Conservation (phyloP, 2,888 invertebrate species). For the Julus scanicus region DNA sequence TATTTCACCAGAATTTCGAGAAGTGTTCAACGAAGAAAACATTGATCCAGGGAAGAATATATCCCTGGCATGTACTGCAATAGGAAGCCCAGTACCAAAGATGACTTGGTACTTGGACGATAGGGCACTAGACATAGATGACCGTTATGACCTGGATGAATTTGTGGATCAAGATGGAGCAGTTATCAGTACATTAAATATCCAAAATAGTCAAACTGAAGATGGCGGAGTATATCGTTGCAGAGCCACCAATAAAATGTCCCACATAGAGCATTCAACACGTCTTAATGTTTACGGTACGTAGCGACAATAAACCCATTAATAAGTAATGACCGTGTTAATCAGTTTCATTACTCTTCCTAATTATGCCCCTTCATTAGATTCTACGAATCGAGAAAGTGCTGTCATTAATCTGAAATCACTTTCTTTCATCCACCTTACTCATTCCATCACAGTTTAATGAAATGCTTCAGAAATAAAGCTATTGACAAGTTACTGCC, state of each 20-base stretch:
- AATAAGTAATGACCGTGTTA: slow-evolving; percentile 21
- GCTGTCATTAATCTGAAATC: neutral
- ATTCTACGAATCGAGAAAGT: neutral
- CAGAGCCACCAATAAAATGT: slow-evolving; percentile 72
- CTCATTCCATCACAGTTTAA: neutral
- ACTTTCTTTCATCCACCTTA: neutral
- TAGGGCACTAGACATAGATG: slow-evolving; percentile 54
- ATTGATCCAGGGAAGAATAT: slow-evolving; percentile 90
- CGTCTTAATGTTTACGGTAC: slow-evolving; percentile 90
- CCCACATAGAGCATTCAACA: slow-evolving; percentile 85
- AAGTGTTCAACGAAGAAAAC: slow-evolving; percentile 88
- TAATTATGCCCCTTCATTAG: neutral
- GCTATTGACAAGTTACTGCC: no score
- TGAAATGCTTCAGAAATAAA: no score
- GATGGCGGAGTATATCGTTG: slow-evolving; percentile 93
- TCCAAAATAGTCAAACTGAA: slow-evolving; percentile 88
- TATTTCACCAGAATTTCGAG: slow-evolving; percentile 63
- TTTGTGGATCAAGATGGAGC: slow-evolving; percentile 70
- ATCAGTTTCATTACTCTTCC: neutral
- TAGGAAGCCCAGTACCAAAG: slow-evolving; percentile 94
- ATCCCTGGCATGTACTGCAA: slow-evolving; percentile 89
- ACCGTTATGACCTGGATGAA: slow-evolving; percentile 54
- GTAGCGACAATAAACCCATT: slow-evolving; percentile 27
- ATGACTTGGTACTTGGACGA: slow-evolving; percentile 92
- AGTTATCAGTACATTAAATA: slow-evolving; percentile 90